Evolutionary conservation across 2,888 invertebrate species (phyloP).

Genomic region (Cactoblastis cactorum): DNA sequence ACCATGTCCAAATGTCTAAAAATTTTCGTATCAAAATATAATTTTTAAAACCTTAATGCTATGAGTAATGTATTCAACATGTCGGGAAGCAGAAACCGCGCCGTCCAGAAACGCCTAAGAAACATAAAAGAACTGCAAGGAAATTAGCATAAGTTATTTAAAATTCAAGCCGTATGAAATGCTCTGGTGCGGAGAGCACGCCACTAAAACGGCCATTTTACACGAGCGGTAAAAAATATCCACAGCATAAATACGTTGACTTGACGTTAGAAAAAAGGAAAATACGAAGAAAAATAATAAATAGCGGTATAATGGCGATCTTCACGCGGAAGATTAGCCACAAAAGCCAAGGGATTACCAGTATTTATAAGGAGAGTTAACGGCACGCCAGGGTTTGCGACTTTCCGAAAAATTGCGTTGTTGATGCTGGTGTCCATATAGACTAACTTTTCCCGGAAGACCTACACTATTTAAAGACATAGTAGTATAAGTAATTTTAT

Average conservation of each 20-base stretch:
- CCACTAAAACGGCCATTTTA: slow-evolving; percentile 57
- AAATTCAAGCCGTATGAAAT: slow-evolving; percentile 65
- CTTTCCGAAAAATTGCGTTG: slow-evolving; percentile 4
- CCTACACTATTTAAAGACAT: too few species aligned
- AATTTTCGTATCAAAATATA: neutral
- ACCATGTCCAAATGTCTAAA: neutral
- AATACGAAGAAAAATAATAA: slow-evolving; percentile 71
- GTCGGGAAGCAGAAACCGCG: neutral
- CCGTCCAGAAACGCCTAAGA: neutral
- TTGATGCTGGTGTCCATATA: too few species aligned
- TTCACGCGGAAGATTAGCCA: slow-evolving; percentile 77
- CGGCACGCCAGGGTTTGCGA: slow-evolving; percentile 57
- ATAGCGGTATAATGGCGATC: slow-evolving; percentile 75
- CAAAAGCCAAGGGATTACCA: slow-evolving; percentile 74
- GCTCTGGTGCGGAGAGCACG: slow-evolving; percentile 53
- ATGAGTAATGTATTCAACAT: slow-evolving; percentile 2
- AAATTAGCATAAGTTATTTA: slow-evolving; percentile 60
- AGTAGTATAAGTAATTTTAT: too few species aligned
- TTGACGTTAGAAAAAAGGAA: slow-evolving; percentile 63
- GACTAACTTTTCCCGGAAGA: too few species aligned
- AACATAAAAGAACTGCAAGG: slow-evolving; percentile 38
- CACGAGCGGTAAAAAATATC: slow-evolving; percentile 6
- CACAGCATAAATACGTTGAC: slow-evolving; percentile 6
- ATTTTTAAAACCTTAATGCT: neutral
- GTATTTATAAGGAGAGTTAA: slow-evolving; percentile 76